These are phyloP conservation scores for Apogon talboti DNA, from an alignment of 2,797 vertebrate genomes.

Conservation along the genomic window DNA sequence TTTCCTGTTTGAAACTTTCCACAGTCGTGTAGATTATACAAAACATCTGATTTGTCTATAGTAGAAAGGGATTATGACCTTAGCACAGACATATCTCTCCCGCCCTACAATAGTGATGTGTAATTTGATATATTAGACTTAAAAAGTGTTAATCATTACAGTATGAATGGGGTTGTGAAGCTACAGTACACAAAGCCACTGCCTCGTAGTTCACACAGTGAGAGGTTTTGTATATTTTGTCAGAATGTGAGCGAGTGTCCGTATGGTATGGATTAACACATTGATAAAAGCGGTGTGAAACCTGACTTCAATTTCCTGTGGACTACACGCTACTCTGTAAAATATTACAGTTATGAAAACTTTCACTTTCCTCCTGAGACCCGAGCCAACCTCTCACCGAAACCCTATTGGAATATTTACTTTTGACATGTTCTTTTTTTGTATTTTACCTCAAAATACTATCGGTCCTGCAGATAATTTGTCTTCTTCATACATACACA, in stretches of 20 bases:
- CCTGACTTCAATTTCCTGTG: conserved; percentile 60
- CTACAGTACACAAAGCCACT: not conserved
- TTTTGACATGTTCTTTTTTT: conserved; percentile 11
- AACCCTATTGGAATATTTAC: not conserved
- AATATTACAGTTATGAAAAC: conserved; percentile 43
- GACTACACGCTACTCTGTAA: conserved; percentile 11
- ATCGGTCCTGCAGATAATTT: conserved; percentile 12
- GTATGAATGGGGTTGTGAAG: conserved; percentile 6
- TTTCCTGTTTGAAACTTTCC: too few relatives aligned
- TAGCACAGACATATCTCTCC: not conserved
- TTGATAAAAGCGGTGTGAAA: conserved; percentile 52
- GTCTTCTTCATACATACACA: conserved; percentile 39
- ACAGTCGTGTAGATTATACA: too few relatives aligned
- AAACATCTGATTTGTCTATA: not conserved
- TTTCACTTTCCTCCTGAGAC: conserved; percentile 11
- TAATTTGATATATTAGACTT: not conserved
- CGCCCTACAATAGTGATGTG: not conserved
- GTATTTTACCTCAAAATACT: conserved; percentile 10
- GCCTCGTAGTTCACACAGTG: conserved; percentile 21
- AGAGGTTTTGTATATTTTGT: conserved; percentile 19
- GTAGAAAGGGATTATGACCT: not conserved
- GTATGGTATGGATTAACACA: conserved; percentile 55
- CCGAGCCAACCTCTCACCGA: not conserved
- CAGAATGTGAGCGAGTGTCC: conserved; percentile 21
- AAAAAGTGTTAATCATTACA: not conserved